These are phyloP conservation scores for Campoletis sonorensis DNA, from an alignment of 1,140 invertebrate species.

Conservation along the genomic window DNA sequence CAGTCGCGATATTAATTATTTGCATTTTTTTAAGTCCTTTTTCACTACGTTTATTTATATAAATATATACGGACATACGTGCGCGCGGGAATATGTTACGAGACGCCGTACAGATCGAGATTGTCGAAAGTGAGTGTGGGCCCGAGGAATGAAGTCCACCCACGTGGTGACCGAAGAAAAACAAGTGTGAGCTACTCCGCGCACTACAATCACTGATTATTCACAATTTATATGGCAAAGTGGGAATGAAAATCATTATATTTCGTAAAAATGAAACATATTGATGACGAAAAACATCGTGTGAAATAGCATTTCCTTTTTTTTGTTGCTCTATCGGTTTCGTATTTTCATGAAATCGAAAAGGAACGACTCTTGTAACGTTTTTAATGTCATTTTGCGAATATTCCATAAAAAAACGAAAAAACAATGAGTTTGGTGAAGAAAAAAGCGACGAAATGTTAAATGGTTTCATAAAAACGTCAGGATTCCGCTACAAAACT, in stretches of 20 bases:
- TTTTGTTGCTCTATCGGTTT: no score
- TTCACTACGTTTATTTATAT: neutral
- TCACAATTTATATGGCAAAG: constrained; percentile 19
- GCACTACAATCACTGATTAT: constrained; percentile 44
- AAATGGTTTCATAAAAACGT: constrained; percentile 25
- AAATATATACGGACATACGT: neutral
- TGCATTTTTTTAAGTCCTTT: neutral
- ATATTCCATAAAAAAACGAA: neutral
- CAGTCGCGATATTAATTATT: neutral
- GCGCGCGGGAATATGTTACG: neutral
- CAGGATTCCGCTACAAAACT: neutral
- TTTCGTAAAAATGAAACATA: neutral
- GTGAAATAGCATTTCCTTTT: neutral
- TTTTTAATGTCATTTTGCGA: neutral
- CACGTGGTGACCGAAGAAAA: constrained; percentile 46
- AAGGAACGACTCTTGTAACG: neutral
- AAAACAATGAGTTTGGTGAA: neutral
- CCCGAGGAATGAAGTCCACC: constrained; percentile 59
- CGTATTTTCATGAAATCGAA: neutral
- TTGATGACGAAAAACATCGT: neutral
- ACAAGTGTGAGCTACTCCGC: constrained; percentile 41
- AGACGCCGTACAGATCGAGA: constrained; percentile 24
- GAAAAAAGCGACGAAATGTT: neutral
- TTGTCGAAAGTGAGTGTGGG: constrained; percentile 59
- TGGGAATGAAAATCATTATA: neutral